Evolutionary conservation across 2,797 vertebrate genomes (phyloP).

Genomic region (Microctenopoma steveboyesi): DNA sequence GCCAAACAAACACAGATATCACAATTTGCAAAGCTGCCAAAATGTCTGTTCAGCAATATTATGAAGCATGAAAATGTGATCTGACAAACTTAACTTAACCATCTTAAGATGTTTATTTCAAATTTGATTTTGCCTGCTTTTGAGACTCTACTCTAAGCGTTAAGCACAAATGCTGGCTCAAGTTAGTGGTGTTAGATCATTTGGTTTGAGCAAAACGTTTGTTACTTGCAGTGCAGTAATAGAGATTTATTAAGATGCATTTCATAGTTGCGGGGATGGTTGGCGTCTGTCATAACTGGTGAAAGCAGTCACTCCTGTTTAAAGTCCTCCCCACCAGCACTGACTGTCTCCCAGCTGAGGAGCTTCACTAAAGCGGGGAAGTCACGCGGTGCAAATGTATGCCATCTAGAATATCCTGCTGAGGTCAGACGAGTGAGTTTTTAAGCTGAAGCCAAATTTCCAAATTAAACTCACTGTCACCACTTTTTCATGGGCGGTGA

Average conservation of each 20-base stretch:
- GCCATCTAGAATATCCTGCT: conserved; percentile 69
- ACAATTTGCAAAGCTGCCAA: conserved; percentile 61
- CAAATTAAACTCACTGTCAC: conserved; percentile 60
- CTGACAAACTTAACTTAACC: conserved; percentile 42
- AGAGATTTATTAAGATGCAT: conserved; percentile 48
- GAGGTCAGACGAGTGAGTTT: conserved; percentile 52
- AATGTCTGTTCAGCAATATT: conserved; percentile 51
- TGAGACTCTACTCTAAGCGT: conserved; percentile 28
- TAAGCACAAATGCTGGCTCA: conserved; percentile 22
- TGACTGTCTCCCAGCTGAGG: conserved; percentile 31
- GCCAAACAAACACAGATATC: conserved; percentile 56
- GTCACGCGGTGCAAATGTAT: conserved; percentile 50
- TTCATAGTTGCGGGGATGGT: conserved; percentile 11
- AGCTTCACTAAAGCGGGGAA: conserved; percentile 37
- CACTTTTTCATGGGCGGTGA: conserved; percentile 8
- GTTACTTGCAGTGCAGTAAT: conserved; percentile 27
- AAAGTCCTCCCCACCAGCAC: conserved; percentile 35
- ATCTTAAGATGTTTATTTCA: conserved; percentile 48
- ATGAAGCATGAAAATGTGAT: conserved; percentile 59
- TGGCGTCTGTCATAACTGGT: conserved; percentile 29
- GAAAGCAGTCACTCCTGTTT: conserved; percentile 26
- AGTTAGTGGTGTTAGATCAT: conserved; percentile 19
- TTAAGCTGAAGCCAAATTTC: conserved; percentile 51
- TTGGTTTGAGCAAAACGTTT: conserved; percentile 24
- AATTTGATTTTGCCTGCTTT: conserved; percentile 44